A percentile compares a stretch with the other conserved stretches of the same genome.
Conservation (phyloP, 2,797 vertebrate genomes). For the Jordanella pulchra region DNA sequence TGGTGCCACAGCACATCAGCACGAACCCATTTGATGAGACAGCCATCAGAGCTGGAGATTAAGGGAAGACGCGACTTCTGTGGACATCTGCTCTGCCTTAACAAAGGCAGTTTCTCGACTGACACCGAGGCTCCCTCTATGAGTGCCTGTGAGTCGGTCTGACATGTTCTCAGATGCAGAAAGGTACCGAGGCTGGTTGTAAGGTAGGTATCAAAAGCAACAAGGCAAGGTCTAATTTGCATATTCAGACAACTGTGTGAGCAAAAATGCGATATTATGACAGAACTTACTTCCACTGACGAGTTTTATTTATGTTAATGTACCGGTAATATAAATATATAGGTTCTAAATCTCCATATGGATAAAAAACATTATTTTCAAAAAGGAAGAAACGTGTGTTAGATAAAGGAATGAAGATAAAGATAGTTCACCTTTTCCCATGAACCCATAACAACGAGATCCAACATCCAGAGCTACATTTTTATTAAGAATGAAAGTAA, state of each 20-base stretch:
- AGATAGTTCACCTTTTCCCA: too few relatives aligned
- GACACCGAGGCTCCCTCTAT: background rate
- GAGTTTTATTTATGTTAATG: too few relatives aligned
- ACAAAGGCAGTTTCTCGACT: background rate
- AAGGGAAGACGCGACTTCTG: background rate
- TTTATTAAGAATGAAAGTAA: too few relatives aligned
- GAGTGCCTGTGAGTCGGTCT: background rate
- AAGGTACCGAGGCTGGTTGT: background rate
- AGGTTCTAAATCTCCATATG: too few relatives aligned
- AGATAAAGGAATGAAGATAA: too few relatives aligned
- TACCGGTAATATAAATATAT: too few relatives aligned
- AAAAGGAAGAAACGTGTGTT: too few relatives aligned
- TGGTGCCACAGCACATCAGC: background rate
- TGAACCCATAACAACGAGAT: too few relatives aligned
- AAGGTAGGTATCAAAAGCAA: background rate
- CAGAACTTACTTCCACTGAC: background rate
- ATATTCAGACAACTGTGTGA: background rate
- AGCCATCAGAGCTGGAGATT: background rate
- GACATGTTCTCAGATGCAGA: background rate
- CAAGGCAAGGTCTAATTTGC: background rate
- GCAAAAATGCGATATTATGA: background rate
- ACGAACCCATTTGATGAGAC: background rate
- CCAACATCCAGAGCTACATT: too few relatives aligned
- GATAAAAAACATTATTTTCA: too few relatives aligned
- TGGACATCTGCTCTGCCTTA: background rate